Evolutionary conservation across 2,113 vertebrate genomes (phyloP), one percentile per base, ranked within the genome.

Genomic region (Mastomys natalensis): DNA sequence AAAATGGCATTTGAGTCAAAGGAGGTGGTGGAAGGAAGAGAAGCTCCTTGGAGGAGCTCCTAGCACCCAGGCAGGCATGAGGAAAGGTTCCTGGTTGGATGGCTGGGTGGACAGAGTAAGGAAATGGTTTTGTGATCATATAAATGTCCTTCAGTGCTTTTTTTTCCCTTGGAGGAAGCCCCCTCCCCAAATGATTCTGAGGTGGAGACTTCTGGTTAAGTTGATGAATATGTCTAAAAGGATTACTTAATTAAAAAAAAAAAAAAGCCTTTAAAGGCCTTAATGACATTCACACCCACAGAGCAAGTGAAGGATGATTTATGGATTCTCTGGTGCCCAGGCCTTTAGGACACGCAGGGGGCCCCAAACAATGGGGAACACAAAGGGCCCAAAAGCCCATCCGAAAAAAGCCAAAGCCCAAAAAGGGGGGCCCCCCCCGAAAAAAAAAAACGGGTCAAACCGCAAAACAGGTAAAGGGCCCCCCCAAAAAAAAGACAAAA

Each of bases 191-290:
- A 64, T 40, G 86, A 90, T 0, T 95, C 84, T 26, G 66, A 95
- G 95, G 94, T 77, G 70, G 81, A 24, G 51, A 76, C 45, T 94
- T 86, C 95, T 91, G 92, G 92, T 96, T 93, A 94, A 92, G 72
- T 89, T 90, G 90, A 97, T 96, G 96, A 97, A 95, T 81, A 95
- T 74, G 58, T 58, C 82, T 93, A 91, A 96, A 92, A 78, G 86
- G 92, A 89, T 78, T 87, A 95, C 55, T 95, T 89, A 96, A 97
- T 98, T 95, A 80, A 12, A 62, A 84, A 84, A 60, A 60, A 62
- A 92, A 89, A 89, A 90, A 90, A 93, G 55, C 58, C 19, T 91
- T 95, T 91, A 58, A 81, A 91, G 91, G 53, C 62, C 72, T 95
- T 89, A 82, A 82, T 77, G 88, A 81, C 81, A 72, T 55, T 87